Evolutionary conservation across 2,797 vertebrate genomes (phyloP), one percentile per base, ranked within the genome.

Genomic region (Ptychobarbus kaznakovi): DNA sequence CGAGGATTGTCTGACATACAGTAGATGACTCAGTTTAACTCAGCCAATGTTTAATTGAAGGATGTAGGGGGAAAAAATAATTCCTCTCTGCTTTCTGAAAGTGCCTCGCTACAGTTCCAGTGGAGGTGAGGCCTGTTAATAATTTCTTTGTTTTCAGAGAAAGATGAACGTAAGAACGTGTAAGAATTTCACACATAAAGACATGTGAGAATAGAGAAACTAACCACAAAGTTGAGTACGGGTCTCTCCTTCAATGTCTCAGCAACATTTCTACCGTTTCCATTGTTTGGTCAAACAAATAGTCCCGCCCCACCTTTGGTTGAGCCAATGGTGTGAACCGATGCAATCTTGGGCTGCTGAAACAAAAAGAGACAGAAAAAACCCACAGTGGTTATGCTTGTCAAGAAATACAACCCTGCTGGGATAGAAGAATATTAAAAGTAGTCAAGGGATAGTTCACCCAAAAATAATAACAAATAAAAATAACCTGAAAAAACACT

Each of bases 1-100:
- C 85, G 89, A 91, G 89, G 91, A 92, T 91, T 90, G 86, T 92
- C 89, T 92, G 91, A 92, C 90, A 92, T 84, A 56, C 87, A 56
- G 78, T 75, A 80, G 91, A 92, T 89, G 91, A 92, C 86, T 91
- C 87, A 10, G 85, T 92, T 89, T 90, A 91, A 92, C 92, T 92
- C 91, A 86, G 56, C 84, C 81, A 85, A 91, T 78, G 90, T 90
- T 92, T 94, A 93, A 95, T 93, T 94, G 90, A 93, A 94, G 87
- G 87, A 90, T 88, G 90, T 87, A 82, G 88, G 90, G 90, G 92
- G 90, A 74, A 83, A 0, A 83, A 90, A 91, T 91, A 91, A 92
- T 90, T 87, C 66, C 22, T 38, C 51, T 76, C 25, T 70, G 68
- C 32, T 83, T 75, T 49, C 49, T 46, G 65, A 84, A 46, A 69